These are phyloP conservation scores for Invenusta paracnida DNA, from an alignment of 2,888 invertebrate genomes.

Conservation along the genomic window DNA sequence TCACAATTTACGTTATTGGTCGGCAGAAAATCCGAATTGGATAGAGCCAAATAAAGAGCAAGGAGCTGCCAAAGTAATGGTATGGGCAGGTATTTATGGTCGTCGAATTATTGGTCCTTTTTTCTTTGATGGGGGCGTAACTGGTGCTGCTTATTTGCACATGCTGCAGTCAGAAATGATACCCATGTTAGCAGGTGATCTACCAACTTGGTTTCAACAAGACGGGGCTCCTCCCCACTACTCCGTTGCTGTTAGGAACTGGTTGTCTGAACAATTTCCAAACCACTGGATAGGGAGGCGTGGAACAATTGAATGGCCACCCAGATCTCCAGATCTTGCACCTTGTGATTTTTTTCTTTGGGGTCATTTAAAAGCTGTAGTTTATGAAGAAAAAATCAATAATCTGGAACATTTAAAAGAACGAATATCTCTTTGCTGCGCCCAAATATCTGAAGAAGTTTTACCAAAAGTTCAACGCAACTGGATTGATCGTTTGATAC, in stretches of 20 bases:
- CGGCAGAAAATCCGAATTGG: not conserved
- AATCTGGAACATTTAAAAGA: not conserved
- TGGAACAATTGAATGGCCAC: not conserved
- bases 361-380: not conserved
- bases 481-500: constrained; percentile 27
- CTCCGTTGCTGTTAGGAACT: not conserved
- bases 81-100: not conserved
- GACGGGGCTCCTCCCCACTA: not conserved
- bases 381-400: not conserved
- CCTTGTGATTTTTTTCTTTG: not conserved
- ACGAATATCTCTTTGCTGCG: not conserved
- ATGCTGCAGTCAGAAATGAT: not conserved
- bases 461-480: constrained; percentile 12
- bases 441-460: not conserved
- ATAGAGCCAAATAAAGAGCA: not conserved
- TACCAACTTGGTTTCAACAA: not conserved
- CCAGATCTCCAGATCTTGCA: not conserved
- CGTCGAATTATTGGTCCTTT: not conserved
- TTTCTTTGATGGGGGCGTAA: not conserved
- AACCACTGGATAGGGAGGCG: not conserved
- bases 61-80: not conserved
- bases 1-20: not conserved
- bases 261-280: not conserved
- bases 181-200: not conserved
- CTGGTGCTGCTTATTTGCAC: not conserved